Evolutionary conservation across 2,797 vertebrate species (phyloP), one percentile per base, ranked within the genome.

Genomic region (Clarias pachynema): DNA sequence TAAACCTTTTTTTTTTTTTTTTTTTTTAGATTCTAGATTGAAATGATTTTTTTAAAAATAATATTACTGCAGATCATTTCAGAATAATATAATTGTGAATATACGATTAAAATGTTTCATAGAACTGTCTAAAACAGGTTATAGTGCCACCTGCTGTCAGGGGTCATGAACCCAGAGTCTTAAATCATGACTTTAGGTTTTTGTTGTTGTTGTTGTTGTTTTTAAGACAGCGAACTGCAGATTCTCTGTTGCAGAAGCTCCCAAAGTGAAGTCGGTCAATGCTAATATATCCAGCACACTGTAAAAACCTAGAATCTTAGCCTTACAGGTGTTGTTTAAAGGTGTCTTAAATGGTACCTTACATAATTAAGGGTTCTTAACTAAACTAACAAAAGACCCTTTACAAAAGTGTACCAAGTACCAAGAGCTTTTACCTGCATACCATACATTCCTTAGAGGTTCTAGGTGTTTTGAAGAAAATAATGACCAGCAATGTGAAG

Each of bases 91-190:
- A 16, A n/a, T 24, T 70, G 22, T 40, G 8, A 70, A 70, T 22
- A 70, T 40, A 40, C 8, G 9, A 49, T n/a, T n/a, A 0, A 18
- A 56, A 22, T 12, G 2, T 7, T 40, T 40, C 49, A 12, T 37
- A 59, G 49, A 68, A 68, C 16, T 20, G 29, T 40, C 4, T 34
- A 3, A 59, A 59, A 20, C n/a, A 53, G 22, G 77, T 84, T 81
- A 87, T 37, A 68, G 49, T 68, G 86, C 77, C 83, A 81, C 49
- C 83, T 87, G 69, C 63, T 81, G 86, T 77, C 34, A 12, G 2
- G 15, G 59, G 9, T 29, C 24, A 9, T 56, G 53, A 77, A 69
- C 37, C 40, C 49, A 53, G 49, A 14, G 16, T n/a, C 14, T 66
- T 49, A 24, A 77, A 56, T n/a, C 3, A 14, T 74, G 26, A 56